These are phyloP conservation scores for Parambassis ranga DNA, from an alignment of 2,797 vertebrate species.

Conservation along the genomic window DNA sequence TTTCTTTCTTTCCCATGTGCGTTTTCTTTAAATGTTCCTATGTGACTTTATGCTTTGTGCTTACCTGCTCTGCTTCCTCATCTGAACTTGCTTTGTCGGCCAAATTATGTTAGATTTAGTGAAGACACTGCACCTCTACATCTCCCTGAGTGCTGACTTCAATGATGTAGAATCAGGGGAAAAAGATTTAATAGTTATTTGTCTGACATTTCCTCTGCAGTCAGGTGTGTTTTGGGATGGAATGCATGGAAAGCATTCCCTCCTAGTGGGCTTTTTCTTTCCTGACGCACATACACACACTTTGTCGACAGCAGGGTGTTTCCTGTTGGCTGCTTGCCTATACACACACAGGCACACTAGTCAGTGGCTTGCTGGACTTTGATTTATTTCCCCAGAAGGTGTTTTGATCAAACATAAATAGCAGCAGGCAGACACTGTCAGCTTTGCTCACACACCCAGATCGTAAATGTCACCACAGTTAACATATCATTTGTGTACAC, in stretches of 20 bases:
- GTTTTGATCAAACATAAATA: neutral
- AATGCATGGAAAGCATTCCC: slow-evolving; percentile 61
- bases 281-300: slow-evolving; percentile 27
- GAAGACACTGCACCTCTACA: neutral
- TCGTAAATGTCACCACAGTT: neutral
- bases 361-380: slow-evolving; percentile 42
- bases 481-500: no score
- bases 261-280: slow-evolving; percentile 41
- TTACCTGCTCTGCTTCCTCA: neutral
- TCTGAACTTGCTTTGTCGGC: neutral
- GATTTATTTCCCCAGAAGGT: slow-evolving; percentile 8
- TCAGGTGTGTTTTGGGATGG: slow-evolving; percentile 24
- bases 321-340: slow-evolving; percentile 54
- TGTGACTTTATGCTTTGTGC: slow-evolving; percentile 10
- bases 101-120: neutral
- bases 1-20: slow-evolving; percentile 1
- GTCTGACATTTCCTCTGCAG: neutral
- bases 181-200: neutral
- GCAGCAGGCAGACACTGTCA: neutral
- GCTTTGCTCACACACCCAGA: neutral
- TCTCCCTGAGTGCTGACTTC: no score
- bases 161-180: no score
- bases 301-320: slow-evolving; percentile 39
- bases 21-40: neutral
- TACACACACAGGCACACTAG: slow-evolving; percentile 12